Evolutionary conservation across 2,113 vertebrate species (phyloP), one percentile per base, ranked within the genome.

Genomic region (Eurystomus gularis): DNA sequence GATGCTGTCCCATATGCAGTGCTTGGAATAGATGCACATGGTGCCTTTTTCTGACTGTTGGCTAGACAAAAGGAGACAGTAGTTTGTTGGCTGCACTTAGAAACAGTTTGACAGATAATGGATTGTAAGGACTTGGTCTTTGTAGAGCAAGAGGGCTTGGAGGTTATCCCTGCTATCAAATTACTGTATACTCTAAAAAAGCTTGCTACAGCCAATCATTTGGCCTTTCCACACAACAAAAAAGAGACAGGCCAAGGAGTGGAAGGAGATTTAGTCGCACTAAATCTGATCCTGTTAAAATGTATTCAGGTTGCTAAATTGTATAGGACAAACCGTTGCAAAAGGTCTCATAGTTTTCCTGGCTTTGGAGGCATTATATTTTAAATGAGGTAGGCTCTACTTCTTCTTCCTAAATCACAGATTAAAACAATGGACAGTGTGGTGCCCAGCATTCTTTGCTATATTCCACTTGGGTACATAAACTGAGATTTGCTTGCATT

Each of bases 121-220:
- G 71, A 55, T 88, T 92, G 35, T 78, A 83, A 93, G 71, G 64
- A 64, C 39, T 70, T 66, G n/a, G 29, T 90, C 60, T 68, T 49
- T 90, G 19, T 83, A 75, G 75, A 90, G 52, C 42, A 80, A 83
- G 71, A 83, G 35, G 85, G 25, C 52, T 95, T 83, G 21, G 58
- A 94, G 82, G 76, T 95, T 96, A 90, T 86, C 29, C 23, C 29
- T 92, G 24, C 71, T 80, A 88, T 70, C 68, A 94, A 83, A 88
- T 94, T 88, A 70, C 71, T 57, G 15, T 39, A 88, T 24, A 29
- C 20, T 73, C 84, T 6, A 39, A 81, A 69, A 91, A 86, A 70
- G 2, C 31, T 54, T 73, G 6, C 76, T 90, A 31, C 54, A 81
- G 79, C 31, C 94, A 90, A 86, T 54, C 6, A 29, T 88, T 93